Conservation (phyloP, 2,113 vertebrate species). For the Nestor notabilis region DNA sequence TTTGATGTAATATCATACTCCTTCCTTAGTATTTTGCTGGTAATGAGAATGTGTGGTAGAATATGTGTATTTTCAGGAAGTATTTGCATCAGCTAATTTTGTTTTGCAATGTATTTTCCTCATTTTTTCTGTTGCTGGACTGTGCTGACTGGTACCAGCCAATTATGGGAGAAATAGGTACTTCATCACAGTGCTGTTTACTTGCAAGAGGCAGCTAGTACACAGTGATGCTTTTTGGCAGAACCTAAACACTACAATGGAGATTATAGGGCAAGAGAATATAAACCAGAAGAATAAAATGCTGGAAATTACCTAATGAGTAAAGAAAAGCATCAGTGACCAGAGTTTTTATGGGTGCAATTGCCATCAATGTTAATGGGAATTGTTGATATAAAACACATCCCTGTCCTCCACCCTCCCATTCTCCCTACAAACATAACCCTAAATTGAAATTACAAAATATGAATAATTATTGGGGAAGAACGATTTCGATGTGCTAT, state of each 20-base stretch:
- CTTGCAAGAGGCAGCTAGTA: constrained; percentile 10
- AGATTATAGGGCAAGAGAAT: constrained; percentile 43
- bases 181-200: constrained; percentile 23
- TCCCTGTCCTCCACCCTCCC: neutral
- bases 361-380: constrained; percentile 17
- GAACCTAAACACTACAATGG: neutral
- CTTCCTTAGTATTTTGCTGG: neutral
- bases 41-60: neutral
- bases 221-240: neutral
- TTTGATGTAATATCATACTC: neutral
- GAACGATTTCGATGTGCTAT: neutral
- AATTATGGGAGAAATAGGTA: constrained; percentile 18
- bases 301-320: constrained; percentile 39
- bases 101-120: neutral
- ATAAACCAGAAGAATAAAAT: constrained; percentile 30
- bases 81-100: constrained; percentile 12
- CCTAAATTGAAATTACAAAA: neutral
- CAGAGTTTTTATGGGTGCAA: constrained; percentile 24
- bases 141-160: neutral
- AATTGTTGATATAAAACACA: neutral
- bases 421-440: neutral
- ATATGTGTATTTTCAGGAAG: neutral
- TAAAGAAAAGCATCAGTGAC: constrained; percentile 35
- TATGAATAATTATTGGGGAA: neutral
- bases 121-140: neutral